Conservation (phyloP, 2,888 invertebrate species). For the Ophioninae sp. region DNA sequence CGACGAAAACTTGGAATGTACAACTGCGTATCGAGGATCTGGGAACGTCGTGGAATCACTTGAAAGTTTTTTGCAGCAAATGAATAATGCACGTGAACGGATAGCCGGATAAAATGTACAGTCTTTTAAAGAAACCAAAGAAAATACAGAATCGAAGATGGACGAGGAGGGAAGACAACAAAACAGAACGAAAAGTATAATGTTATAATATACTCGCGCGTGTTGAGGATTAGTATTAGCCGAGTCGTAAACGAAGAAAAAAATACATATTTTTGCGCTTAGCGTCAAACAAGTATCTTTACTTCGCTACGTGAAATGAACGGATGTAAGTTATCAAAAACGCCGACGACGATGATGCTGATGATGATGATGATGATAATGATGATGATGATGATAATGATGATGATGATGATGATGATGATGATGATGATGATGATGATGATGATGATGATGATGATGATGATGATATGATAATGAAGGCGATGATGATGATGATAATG, state of each 20-base stretch:
- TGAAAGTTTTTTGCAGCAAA: conserved; percentile 54
- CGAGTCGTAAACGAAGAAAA: conserved; percentile 32
- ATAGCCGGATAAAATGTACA: conserved; percentile 55
- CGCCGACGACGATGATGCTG: conserved; percentile 16
- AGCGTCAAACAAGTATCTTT: conserved; percentile 59
- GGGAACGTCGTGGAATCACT: conserved; percentile 44
- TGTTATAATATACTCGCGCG: conserved; percentile 31
- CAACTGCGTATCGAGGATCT: conserved; percentile 43
- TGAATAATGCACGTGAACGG: conserved; percentile 9
- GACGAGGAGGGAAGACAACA: conserved; percentile 17
- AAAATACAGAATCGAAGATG: conserved; percentile 18
- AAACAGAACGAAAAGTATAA: conserved; percentile 44
- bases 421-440: no score
- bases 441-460: not conserved
- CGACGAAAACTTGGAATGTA: conserved; percentile 49
- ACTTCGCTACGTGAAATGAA: conserved; percentile 58
- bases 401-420: no score
- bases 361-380: conserved; percentile 30
- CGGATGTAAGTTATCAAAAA: conserved; percentile 49
- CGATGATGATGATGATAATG: conserved; percentile 30
- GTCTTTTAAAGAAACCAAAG: conserved; percentile 40
- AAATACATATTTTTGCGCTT: conserved; percentile 60
- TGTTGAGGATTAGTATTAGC: conserved; percentile 54
- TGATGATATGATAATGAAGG: conserved; percentile 23
- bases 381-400: conserved; percentile 38